Evolutionary conservation across 2,113 vertebrate species (phyloP).

Genomic region (Chaetodon auriga): DNA sequence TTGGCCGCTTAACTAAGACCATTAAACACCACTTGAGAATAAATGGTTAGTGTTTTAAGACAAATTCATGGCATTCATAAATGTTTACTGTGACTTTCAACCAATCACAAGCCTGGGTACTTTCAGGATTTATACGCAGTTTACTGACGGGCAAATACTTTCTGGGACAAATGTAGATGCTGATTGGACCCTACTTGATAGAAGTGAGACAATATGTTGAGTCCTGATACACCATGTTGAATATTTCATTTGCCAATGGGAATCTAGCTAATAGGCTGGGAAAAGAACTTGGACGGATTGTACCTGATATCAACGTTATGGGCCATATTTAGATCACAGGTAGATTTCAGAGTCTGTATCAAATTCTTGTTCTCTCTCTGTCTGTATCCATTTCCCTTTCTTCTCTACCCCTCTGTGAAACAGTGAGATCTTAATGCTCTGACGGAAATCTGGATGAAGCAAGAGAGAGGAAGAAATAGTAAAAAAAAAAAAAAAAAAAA

Average conservation of each 20-base stretch:
- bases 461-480: background rate
- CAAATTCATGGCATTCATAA: constrained; percentile 63
- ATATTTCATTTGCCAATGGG: constrained; percentile 31
- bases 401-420: constrained; percentile 32
- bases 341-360: constrained; percentile 42
- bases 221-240: constrained; percentile 2
- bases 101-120: constrained; percentile 20
- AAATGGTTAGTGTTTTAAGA: constrained; percentile 46
- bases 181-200: background rate
- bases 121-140: constrained; percentile 14
- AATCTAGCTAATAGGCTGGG: constrained; percentile 28
- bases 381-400: constrained; percentile 36
- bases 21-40: constrained; percentile 60
- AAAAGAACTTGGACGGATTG: constrained; percentile 6
- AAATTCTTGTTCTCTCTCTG: constrained; percentile 21
- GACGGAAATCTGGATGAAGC: constrained; percentile 45
- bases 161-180: constrained; percentile 3
- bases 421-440: constrained; percentile 51
- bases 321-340: constrained; percentile 61
- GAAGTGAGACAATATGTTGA: background rate
- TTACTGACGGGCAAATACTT: constrained; percentile 17
- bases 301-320: background rate
- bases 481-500: background rate
- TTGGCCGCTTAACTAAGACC: constrained; percentile 64
- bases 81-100: constrained; percentile 58